Base-by-base conservation (phyloP, 1,140 invertebrate species). In the Dreissena rostriformis region DNA sequence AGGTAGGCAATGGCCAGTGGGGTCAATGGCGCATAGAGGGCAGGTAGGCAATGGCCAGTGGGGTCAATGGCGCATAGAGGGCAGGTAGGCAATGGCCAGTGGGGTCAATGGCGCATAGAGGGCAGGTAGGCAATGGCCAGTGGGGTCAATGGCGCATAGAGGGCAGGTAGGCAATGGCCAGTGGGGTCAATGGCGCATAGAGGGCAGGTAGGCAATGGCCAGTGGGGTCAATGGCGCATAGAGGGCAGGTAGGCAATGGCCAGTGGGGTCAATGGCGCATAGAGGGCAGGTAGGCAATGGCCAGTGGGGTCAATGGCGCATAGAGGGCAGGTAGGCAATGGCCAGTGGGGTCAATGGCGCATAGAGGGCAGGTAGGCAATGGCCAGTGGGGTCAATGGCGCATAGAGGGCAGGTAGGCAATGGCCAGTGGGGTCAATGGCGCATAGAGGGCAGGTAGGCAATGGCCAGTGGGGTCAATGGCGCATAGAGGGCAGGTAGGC, bases 191-290 rank as follows among this genome's bases (percentile, higher is more conserved):
- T 98, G 97, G 97, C 98, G 96, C 91, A 98, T 98, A 94, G 95
- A 95, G 86, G 97, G 97, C 63, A 89, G 90, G 92, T 93, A 81
- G 79, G 84, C 86, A 68, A 1, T 57, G 10, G n/a, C n/a, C n/a
- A n/a, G n/a, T n/a, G n/a, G n/a, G n/a, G n/a, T n/a, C n/a, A n/a
- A n/a, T n/a, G n/a, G n/a, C n/a, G n/a, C n/a, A n/a, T n/a, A n/a
- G n/a, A n/a, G n/a, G n/a, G n/a, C n/a, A 96, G 90, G 98, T 99
- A 93, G 95, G 96, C 88, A 97, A 96, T 87, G 97, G 97, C 7
- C 97, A 98, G 90, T 99, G 98, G 98, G 96, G 96, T 52, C 97
- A 98, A 91, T 98, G 97, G 97, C 98, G 96, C 91, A 98, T 98
- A 94, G 95, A 95, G 86, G 97, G 97, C 63, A 89, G 90, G 92